phyloP scores from a whole-genome alignment of 2,888 invertebrate species.

The Neuroscelio doddi region DNA sequence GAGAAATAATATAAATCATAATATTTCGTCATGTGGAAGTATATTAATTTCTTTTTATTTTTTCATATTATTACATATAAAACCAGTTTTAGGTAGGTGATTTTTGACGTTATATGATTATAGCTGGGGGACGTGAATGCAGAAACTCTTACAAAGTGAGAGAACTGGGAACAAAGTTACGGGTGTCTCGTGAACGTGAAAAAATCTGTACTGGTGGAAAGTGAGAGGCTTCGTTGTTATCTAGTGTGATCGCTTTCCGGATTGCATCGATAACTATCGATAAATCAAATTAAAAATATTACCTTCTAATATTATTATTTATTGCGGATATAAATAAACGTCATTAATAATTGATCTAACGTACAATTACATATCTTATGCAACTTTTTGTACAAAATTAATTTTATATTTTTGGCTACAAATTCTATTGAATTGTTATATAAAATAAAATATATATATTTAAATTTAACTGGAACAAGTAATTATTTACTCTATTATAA shows the following conservation, averaged over 20 bases:
- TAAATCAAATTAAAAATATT: slow-evolving; percentile 18
- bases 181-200: slow-evolving; percentile 8
- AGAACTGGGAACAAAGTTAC: slow-evolving; percentile 23
- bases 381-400: too few species aligned
- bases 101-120: slow-evolving; percentile 38
- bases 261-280: slow-evolving; percentile 17
- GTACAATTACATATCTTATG: too few species aligned
- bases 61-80: slow-evolving; percentile 11
- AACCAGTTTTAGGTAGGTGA: slow-evolving; percentile 36
- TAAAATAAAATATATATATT: too few species aligned
- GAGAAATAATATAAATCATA: neutral
- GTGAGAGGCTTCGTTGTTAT: slow-evolving; percentile 40
- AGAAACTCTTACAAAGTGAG: slow-evolving; percentile 25
- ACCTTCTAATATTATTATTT: neutral
- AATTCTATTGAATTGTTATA: too few species aligned
- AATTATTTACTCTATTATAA: too few species aligned
- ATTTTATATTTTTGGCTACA: too few species aligned
- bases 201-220: slow-evolving; percentile 28
- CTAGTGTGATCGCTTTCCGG: slow-evolving; percentile 21
- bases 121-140: slow-evolving; percentile 46
- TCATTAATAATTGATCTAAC: too few species aligned
- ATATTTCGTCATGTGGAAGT: slow-evolving; percentile 12
- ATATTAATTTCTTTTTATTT: too few species aligned
- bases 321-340: neutral
- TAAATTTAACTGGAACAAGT: too few species aligned